Percentiles rank a stretch among this genome's conserved stretches.
Evolutionary conservation across 2,113 vertebrate species (phyloP).

Genomic region (rabbit (Oryctolagus cuniculus)): DNA sequence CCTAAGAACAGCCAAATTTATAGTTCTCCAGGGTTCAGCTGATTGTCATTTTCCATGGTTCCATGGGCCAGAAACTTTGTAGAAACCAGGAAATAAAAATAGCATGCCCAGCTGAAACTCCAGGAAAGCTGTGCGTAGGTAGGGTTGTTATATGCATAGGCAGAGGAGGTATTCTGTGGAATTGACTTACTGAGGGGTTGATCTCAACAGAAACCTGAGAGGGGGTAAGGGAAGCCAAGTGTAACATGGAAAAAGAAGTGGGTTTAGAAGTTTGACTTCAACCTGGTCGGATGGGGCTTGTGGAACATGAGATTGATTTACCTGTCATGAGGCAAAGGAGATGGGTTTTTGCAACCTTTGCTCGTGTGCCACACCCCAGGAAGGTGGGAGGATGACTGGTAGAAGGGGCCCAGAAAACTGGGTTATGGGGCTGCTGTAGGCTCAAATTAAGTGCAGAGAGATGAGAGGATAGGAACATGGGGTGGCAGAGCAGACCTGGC

Average conservation of each 20-base stretch:
- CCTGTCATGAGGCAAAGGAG: background rate
- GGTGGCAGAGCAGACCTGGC: background rate
- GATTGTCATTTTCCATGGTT: background rate
- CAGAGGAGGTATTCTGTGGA: background rate
- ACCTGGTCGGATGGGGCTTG: background rate
- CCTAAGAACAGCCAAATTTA: background rate
- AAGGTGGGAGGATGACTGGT: no score
- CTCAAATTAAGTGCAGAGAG: background rate
- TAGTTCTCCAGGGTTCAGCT: background rate
- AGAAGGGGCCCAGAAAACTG: background rate
- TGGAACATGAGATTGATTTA: background rate
- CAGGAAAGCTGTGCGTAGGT: background rate
- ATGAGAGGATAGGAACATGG: background rate
- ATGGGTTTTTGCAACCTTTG: background rate
- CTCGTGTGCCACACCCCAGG: background rate
- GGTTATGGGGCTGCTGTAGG: background rate
- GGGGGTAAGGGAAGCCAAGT: background rate
- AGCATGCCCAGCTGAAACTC: background rate
- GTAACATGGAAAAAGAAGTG: background rate
- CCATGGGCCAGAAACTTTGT: background rate
- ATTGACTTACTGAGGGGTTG: background rate
- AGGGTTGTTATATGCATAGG: background rate
- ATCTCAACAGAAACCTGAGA: background rate
- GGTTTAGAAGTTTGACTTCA: background rate
- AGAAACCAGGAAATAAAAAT: background rate